Evolutionary conservation across 1,140 invertebrate species (phyloP), one percentile per base, ranked within the genome.

Genomic region (Lineus longissimus): DNA sequence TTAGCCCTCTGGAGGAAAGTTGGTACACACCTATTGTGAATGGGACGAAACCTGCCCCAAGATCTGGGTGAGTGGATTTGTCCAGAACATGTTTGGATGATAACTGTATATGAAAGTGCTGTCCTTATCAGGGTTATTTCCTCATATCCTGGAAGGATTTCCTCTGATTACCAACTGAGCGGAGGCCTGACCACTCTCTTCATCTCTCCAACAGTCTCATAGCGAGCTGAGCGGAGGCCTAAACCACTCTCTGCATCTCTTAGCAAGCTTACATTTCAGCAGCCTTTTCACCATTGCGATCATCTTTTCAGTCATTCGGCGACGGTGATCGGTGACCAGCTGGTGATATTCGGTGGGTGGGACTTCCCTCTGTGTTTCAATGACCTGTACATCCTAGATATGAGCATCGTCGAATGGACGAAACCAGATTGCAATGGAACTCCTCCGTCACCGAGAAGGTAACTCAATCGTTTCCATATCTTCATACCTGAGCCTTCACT

Each of bases 341-440:
- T 80, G 62, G 76, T 80, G 29, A 65, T 80, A 51, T 80, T 80
- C 76, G 78, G 78, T 29, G 78, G 78, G 7, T 80, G 78, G 78
- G 76, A 79, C 65, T 72, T 71, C 45, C 78, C 78, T 7, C 66
- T 72, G 43, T 76, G 73, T 47, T 80, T 76, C 70, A 79, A 75
- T 66, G 78, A 80, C 54, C 62, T 79, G 13, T 72, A 75, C 59
- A 70, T 80, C 9, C 64, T 80, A 9, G 78, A 80, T 60, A 69
- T 79, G 67, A 74, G 78, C 79, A 73, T 77, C 67, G 70, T 77
- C 40, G 79, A 79, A 47, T 79, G 79, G 79, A 72, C 68, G 2
- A 68, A 75, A 62, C 76, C 76, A 25, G 68, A 74, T 29, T 68
- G 74, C 11, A 71, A 57, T 58, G 79, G 79, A 13, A 69, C 68